Evolutionary conservation across 2,888 invertebrate genomes (phyloP).

Genomic region (Galerucella pusilla): DNA sequence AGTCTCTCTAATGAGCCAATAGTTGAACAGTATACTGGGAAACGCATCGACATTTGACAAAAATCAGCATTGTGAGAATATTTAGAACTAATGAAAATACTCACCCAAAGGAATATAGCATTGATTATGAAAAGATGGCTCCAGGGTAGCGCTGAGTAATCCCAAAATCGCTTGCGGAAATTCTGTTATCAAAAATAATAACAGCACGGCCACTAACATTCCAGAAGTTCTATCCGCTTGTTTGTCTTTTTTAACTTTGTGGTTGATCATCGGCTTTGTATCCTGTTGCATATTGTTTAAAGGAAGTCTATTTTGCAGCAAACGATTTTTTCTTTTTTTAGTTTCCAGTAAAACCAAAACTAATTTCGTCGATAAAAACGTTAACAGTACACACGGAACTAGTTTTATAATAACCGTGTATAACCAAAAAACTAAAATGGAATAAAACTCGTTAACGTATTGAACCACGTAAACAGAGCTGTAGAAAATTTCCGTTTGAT

Average conservation of each 20-base stretch:
- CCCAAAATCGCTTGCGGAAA: slow-evolving; percentile 89
- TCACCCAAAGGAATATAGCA: slow-evolving; percentile 86
- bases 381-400: slow-evolving; percentile 89
- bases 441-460: slow-evolving; percentile 29
- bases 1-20: too few relatives aligned
- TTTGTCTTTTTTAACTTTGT: slow-evolving; percentile 67
- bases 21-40: too few relatives aligned
- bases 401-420: slow-evolving; percentile 95
- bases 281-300: slow-evolving; percentile 57
- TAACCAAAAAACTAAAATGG: slow-evolving; percentile 83
- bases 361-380: slow-evolving; percentile 81
- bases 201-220: slow-evolving; percentile 89
- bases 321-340: slow-evolving; percentile 77
- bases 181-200: slow-evolving; percentile 89
- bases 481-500: slow-evolving; percentile 18
- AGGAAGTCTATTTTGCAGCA: slow-evolving; percentile 66
- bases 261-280: slow-evolving; percentile 58
- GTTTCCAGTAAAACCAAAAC: slow-evolving; percentile 85
- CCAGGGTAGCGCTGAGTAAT: slow-evolving; percentile 80
- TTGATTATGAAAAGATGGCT: slow-evolving; percentile 78
- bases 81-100: slow-evolving; percentile 52
- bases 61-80: background rate
- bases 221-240: slow-evolving; percentile 87
- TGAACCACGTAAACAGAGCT: slow-evolving; percentile 18
- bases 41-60: too few relatives aligned